Evolutionary conservation across 35 echinoderm and acorn worm species (phyloP), one percentile per base, ranked within the genome.

Genomic region (Apostichopus parvimensis): DNA sequence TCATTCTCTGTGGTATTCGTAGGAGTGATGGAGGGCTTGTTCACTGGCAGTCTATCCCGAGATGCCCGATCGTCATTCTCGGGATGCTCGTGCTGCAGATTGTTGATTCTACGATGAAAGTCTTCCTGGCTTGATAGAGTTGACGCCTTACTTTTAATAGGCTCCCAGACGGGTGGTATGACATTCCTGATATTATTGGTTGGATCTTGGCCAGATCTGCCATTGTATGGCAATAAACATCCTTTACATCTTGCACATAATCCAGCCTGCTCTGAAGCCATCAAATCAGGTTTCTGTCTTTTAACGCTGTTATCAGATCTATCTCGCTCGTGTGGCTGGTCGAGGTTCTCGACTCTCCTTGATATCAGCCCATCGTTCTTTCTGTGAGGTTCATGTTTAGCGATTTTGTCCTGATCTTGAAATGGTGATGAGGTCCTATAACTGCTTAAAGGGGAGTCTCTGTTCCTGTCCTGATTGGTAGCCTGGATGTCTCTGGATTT

Each of bases 141-240:
- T 1, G 56, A 52, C 79, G 72, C 73, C 52, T 91, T 52, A 18
- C 23, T 90, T 9, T 73, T 53, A 9, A 91, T 14, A 20, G 34
- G 75, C 22, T 91, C 89, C 73, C 53, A 91, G 9, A 91, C 89
- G 56, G 26, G 20, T 78, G 72, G 53, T 3, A 57, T 91, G 9
- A 34, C 7, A 66, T 52, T 28, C 8, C 14, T 10, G 81, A 58
- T 20, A 20, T 56, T 15, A 60, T 15, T 15, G 2, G 5, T n/a
- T 58, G 54, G 1, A 17, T 58, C n/a, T 59, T 17, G 9, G 9
- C 54, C 56, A 56, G 9, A 58, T n/a, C 56, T 4, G 11, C 6
- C 11, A 8, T 25, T 59, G 6, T 52, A 21, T 59, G 5, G 52
- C n/a, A 55, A 21, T 58, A 59, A 59, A 84, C 57, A 84, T 55